Evolutionary conservation across 2,797 vertebrate species (phyloP).

Genomic region (Clarias laeviceps): DNA sequence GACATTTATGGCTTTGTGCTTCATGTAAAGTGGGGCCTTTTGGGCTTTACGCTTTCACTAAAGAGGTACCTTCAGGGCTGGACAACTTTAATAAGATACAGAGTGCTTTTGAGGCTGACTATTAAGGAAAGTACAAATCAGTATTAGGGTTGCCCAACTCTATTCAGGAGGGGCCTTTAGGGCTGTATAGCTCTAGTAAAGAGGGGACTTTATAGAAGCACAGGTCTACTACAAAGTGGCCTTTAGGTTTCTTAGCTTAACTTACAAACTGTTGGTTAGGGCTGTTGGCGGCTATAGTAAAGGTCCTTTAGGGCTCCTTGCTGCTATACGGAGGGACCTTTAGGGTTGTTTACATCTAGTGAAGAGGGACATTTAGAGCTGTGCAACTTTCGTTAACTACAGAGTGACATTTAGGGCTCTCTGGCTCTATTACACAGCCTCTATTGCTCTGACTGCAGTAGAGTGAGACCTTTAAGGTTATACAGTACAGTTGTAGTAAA

Average conservation of each 20-base stretch:
- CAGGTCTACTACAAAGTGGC: neutral
- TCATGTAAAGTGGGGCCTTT: neutral
- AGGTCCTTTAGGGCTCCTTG: neutral
- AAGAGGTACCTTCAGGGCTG: neutral
- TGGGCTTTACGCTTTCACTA: neutral
- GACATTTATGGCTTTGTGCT: neutral
- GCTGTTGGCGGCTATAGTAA: neutral
- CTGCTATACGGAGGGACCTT: neutral
- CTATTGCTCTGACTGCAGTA: neutral
- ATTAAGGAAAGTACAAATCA: neutral
- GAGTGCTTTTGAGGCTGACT: neutral
- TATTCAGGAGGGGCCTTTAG: neutral
- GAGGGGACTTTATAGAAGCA: no score
- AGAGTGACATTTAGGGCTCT: neutral
- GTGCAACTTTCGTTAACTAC: neutral
- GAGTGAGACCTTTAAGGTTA: neutral
- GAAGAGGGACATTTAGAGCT: neutral
- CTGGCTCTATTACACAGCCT: no score
- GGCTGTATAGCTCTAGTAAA: neutral
- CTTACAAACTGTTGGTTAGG: neutral
- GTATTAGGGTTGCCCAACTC: neutral
- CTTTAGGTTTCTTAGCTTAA: neutral
- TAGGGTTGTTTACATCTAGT: neutral
- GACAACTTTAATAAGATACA: neutral
- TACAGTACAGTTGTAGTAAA: neutral